phyloP scores from a whole-genome alignment of 2,113 vertebrate genomes.

The Callospermophilus lateralis region DNA sequence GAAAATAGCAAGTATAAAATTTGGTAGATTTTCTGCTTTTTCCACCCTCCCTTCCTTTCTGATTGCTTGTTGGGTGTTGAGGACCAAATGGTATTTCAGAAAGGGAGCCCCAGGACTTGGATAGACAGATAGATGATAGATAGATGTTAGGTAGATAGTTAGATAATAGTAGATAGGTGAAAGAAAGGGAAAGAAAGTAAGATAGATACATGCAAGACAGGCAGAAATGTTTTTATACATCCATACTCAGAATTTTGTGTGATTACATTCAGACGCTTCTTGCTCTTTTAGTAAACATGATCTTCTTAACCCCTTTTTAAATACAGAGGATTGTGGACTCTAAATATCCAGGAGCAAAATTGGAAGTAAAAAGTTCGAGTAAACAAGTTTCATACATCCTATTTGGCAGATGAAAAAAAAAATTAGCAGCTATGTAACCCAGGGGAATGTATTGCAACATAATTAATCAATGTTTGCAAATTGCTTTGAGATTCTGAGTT shows the following conservation, averaged over 20 bases:
- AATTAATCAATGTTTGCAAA: conserved; percentile 73
- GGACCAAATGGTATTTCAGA: not conserved
- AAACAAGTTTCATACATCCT: conserved; percentile 59
- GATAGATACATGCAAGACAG: not conserved
- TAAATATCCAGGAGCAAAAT: conserved; percentile 28
- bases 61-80: not conserved
- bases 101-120: not conserved
- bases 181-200: too few relatives aligned
- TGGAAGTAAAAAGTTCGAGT: conserved; percentile 40
- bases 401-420: conserved; percentile 54
- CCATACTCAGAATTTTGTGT: not conserved
- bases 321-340: not conserved
- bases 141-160: not conserved
- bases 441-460: not conserved
- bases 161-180: not conserved
- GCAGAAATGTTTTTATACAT: too few relatives aligned
- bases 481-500: conserved; percentile 58
- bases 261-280: not conserved
- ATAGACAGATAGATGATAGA: not conserved
- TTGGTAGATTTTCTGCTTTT: not conserved
- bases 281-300: conserved; percentile 24
- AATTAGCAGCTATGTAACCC: conserved; percentile 43
- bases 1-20: not conserved
- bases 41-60: not conserved
- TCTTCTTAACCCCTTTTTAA: conserved; percentile 47